Evolutionary conservation across 2,113 vertebrate genomes (phyloP), one percentile per base, ranked within the genome.

Genomic region (Epinephelus fuscoguttatus): DNA sequence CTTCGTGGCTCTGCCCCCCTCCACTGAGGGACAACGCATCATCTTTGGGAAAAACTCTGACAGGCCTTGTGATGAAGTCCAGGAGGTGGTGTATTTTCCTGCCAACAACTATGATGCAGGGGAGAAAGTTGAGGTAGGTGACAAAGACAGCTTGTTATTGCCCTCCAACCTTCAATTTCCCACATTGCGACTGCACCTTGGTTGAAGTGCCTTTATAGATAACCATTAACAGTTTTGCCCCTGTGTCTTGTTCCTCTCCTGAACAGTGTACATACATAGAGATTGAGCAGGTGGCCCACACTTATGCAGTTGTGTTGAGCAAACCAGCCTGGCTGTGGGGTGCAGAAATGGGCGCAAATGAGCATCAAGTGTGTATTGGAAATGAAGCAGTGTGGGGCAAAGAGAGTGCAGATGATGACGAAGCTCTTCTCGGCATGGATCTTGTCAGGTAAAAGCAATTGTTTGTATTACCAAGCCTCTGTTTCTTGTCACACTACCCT

Each of bases 261-360:
- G 69, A 75, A 82, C 88, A 99, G 98, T 99, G 98, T 84, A 99
- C 98, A 2, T 99, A 99, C 76, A 94, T 99, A 82, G 77, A 94
- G 82, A 92, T 99, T 2, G 98, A 96, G 37, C 97, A 99, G 88
- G 97, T 71, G 4, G 80, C 84, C 25, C 88, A 95, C 81, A 99
- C 98, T 0, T 88, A 96, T 71, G 96, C 96, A 37, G 96, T 99
- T 80, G 95, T 99, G 19, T 93, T 99, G 90, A 99, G 98, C 93
- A 97, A 93, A n/a, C 98, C 98, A 37, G 94, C 98, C 0, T 99
- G 98, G 98, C 91, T 99, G 30, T 99, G 98, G 98, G 98, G 98
- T 0, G 98, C 98, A 21, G 98, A 99, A 94, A 99, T 99, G 98
- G 98, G 98, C 1, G 97, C 98, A 60, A 99, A 99, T 88, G 97